These are phyloP conservation scores for Proterorhinus semilunaris DNA, from an alignment of 2,113 vertebrate genomes.

Conservation along the genomic window DNA sequence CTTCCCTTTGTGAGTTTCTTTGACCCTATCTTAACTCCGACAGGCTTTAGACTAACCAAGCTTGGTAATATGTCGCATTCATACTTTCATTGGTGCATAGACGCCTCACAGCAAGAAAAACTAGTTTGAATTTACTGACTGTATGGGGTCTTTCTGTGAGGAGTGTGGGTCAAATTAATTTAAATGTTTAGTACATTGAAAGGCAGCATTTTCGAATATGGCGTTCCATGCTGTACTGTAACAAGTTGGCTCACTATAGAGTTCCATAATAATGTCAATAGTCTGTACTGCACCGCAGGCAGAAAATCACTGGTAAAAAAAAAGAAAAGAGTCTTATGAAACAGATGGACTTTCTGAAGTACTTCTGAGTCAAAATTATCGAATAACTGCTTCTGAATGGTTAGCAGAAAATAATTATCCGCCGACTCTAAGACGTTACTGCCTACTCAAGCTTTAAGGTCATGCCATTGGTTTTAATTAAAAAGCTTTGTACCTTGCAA, in stretches of 20 bases:
- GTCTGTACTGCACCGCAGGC: background rate
- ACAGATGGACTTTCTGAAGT: background rate
- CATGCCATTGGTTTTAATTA: background rate
- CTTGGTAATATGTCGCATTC: no score
- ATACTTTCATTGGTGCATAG: no score
- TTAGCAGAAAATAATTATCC: constrained; percentile 3
- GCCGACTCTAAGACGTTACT: background rate
- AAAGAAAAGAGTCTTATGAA: background rate
- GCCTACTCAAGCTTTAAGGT: constrained; percentile 11
- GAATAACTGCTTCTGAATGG: background rate
- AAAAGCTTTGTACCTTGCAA: background rate
- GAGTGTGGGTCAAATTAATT: no score
- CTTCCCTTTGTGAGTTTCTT: no score
- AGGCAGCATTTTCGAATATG: background rate
- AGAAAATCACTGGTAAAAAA: background rate
- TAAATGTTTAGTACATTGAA: no score
- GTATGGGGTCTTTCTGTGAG: no score
- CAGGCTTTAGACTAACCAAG: no score
- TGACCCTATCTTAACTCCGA: no score
- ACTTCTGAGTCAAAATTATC: background rate
- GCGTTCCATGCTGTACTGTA: no score
- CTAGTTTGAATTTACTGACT: no score
- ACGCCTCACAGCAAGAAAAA: no score
- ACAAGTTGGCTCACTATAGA: no score
- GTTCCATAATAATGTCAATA: background rate